These are phyloP conservation scores for Clupea harengus DNA, from an alignment of 2,113 vertebrate species.

Conservation along the genomic window DNA sequence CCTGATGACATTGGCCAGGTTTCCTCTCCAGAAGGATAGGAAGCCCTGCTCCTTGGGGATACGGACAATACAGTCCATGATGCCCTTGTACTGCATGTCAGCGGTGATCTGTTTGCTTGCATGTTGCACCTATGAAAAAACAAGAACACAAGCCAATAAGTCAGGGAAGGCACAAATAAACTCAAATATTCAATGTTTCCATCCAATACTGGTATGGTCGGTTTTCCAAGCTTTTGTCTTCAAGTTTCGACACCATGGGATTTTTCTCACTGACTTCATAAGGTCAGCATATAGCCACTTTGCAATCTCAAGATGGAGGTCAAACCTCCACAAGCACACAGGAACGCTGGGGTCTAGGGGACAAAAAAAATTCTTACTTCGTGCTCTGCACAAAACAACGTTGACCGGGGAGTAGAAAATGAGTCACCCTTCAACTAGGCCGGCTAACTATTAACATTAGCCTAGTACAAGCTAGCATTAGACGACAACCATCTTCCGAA, in stretches of 20 bases:
- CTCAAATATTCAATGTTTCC: neutral
- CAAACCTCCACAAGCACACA: neutral
- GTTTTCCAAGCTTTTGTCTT: too few relatives aligned
- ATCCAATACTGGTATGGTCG: too few relatives aligned
- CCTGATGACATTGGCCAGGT: conserved; percentile 87
- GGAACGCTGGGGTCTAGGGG: neutral
- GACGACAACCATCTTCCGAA: neutral
- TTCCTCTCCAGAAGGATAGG: conserved; percentile 87
- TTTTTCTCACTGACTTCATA: too few relatives aligned
- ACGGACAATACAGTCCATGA: conserved; percentile 82
- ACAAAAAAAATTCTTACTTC: too few relatives aligned
- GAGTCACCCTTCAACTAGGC: neutral
- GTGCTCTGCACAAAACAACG: too few relatives aligned
- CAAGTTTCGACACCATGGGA: too few relatives aligned
- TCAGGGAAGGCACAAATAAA: conserved; percentile 15
- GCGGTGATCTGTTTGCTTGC: conserved; percentile 86
- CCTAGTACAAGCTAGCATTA: neutral
- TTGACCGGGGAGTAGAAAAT: too few relatives aligned
- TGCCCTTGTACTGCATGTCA: conserved; percentile 87
- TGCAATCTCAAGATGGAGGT: neutral
- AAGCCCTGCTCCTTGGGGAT: conserved; percentile 88
- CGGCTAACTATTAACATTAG: neutral
- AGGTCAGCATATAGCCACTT: neutral
- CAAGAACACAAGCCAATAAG: neutral
- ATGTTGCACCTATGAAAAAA: conserved; percentile 79